Percentiles rank a stretch among this genome's conserved stretches.
phyloP scores from a whole-genome alignment of 2,888 invertebrate genomes.

The Acleris cristana region DNA sequence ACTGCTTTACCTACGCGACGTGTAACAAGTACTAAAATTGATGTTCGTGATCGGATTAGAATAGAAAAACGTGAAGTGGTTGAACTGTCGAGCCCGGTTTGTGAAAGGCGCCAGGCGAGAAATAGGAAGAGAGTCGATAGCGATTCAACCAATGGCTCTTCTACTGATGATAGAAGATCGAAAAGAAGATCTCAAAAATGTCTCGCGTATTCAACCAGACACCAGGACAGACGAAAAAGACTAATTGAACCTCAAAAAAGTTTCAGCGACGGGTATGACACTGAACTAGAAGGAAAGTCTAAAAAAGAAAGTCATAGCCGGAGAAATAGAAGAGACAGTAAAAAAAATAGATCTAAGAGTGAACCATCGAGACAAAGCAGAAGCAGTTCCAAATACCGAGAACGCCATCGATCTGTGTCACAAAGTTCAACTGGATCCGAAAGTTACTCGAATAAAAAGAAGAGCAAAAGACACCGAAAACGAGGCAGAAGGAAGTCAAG shows the following conservation, averaged over 20 bases:
- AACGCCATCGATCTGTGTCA: constrained; percentile 63
- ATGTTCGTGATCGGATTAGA: constrained; percentile 76
- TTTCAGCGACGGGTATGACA: constrained; percentile 81
- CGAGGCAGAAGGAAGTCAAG: constrained; percentile 71
- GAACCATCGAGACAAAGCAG: constrained; percentile 70
- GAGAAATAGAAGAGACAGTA: constrained; percentile 57
- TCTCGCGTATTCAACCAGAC: constrained; percentile 58
- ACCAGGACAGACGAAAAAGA: constrained; percentile 67
- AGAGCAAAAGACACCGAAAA: constrained; percentile 71
- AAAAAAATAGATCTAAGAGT: constrained; percentile 77
- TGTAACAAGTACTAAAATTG: constrained; percentile 81
- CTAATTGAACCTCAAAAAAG: constrained; percentile 70
- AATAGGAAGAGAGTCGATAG: constrained; percentile 57
- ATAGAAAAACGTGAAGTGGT: constrained; percentile 81
- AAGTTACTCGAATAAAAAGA: constrained; percentile 66
- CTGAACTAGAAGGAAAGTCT: constrained; percentile 62
- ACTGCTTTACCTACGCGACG: constrained; percentile 73
- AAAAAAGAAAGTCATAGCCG: constrained; percentile 55
- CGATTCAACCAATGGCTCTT: constrained; percentile 74
- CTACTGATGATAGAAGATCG: constrained; percentile 70
- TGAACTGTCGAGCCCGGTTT: constrained; percentile 73
- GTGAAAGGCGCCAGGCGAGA: constrained; percentile 60
- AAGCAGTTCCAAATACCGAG: constrained; percentile 59
- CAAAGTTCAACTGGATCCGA: constrained; percentile 67
- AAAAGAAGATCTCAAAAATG: constrained; percentile 53